These are phyloP conservation scores for Anoplolepis gracilipes DNA, from an alignment of 1,140 invertebrate species.

Conservation along the genomic window DNA sequence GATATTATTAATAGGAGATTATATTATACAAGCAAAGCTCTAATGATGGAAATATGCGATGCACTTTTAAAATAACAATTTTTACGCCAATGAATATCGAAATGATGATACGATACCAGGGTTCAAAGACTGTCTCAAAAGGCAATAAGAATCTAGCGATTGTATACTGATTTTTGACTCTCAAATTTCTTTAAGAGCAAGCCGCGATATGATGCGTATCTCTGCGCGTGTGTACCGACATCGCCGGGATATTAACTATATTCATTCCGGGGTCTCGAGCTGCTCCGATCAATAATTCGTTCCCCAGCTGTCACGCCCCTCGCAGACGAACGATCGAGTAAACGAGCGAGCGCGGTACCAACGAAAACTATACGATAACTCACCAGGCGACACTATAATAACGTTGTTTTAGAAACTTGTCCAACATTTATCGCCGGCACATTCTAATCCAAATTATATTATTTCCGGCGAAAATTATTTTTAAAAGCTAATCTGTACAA, in stretches of 20 bases:
- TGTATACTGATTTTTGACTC: neutral
- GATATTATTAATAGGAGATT: conserved; percentile 2
- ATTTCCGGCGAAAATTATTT: neutral
- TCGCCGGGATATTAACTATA: conserved; percentile 66
- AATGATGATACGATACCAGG: neutral
- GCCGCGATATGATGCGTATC: conserved; percentile 11
- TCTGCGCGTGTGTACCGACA: conserved; percentile 47
- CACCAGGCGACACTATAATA: neutral
- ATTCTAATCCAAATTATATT: neutral
- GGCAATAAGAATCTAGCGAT: neutral
- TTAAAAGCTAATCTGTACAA: neutral
- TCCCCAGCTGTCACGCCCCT: conserved; percentile 74
- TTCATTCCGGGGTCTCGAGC: conserved; percentile 65
- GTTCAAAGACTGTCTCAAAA: neutral
- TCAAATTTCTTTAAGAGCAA: neutral
- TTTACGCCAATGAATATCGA: neutral
- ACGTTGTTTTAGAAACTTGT: neutral
- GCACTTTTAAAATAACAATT: neutral
- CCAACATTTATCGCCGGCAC: neutral
- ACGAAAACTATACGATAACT: neutral
- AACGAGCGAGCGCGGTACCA: neutral
- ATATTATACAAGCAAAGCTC: neutral
- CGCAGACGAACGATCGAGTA: conserved; percentile 18
- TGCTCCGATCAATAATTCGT: conserved; percentile 80
- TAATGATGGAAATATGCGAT: neutral